Conservation (phyloP, 2,113 vertebrate genomes). For the Etheostoma cragini region DNA sequence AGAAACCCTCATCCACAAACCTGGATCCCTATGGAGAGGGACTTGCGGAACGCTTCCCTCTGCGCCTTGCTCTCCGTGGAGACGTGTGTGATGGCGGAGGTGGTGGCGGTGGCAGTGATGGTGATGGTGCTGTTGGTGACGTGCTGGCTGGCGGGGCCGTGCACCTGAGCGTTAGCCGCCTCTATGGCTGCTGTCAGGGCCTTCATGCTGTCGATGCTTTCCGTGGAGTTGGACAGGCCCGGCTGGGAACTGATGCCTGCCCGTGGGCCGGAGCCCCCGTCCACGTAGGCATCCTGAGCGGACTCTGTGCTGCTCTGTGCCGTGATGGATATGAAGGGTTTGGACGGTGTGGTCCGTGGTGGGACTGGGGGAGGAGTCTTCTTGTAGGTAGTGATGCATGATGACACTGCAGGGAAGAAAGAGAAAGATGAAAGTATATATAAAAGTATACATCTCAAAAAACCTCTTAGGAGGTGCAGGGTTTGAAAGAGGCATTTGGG, state of each 20-base stretch:
- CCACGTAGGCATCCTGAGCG: slow-evolving; percentile 99
- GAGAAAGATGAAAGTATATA: not conserved
- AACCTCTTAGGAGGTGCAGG: not conserved
- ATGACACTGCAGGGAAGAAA: slow-evolving; percentile 88
- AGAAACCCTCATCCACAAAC: slow-evolving; percentile 72
- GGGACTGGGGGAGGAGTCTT: slow-evolving; percentile 98
- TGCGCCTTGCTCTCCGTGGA: slow-evolving; percentile 68
- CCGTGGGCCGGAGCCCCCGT: slow-evolving; percentile 88
- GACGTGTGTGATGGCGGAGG: slow-evolving; percentile 55
- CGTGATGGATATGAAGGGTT: slow-evolving; percentile 99
- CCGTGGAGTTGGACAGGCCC: slow-evolving; percentile 97
- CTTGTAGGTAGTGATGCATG: slow-evolving; percentile 99
- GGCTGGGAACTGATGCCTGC: slow-evolving; percentile 93
- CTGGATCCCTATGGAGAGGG: slow-evolving; percentile 97
- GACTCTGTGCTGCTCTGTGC: slow-evolving; percentile 99
- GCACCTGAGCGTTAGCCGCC: slow-evolving; percentile 97
- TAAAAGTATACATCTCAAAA: not conserved
- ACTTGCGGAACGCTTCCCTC: slow-evolving; percentile 93
- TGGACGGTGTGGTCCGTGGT: slow-evolving; percentile 93
- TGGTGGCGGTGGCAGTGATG: slow-evolving; percentile 76
- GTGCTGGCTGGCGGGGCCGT: slow-evolving; percentile 96
- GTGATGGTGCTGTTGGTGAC: slow-evolving; percentile 90
- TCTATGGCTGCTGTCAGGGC: slow-evolving; percentile 98
- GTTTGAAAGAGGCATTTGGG: not conserved
- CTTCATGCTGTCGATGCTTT: slow-evolving; percentile 99